Percentiles rank a stretch among this genome's conserved stretches.
These are phyloP conservation scores for Dendrocincla tyrannina DNA, from an alignment of 2,797 vertebrate species.

Conservation along the genomic window DNA sequence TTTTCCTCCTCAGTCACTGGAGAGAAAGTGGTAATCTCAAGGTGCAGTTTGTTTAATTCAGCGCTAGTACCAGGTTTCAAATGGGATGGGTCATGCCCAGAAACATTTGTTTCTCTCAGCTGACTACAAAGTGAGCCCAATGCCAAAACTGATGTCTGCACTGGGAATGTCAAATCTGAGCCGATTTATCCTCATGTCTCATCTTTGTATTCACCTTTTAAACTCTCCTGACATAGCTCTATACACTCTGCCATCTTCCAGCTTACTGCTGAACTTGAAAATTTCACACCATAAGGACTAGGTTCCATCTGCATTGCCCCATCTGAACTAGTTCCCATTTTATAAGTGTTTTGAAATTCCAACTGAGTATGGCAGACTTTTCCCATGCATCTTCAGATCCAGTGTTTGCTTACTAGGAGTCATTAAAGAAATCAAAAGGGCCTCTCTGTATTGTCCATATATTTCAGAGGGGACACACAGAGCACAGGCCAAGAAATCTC, in stretches of 20 bases:
- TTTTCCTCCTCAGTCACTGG: not conserved
- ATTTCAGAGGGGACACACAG: not conserved
- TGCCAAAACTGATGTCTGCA: not conserved
- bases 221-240: not conserved
- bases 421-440: not conserved
- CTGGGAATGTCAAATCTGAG: not conserved
- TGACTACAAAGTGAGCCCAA: not conserved
- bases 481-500: not conserved
- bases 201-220: not conserved
- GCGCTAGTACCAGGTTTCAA: not conserved
- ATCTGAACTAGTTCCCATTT: not conserved
- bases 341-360: not conserved
- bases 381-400: not conserved
- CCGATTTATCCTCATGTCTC: not conserved
- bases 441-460: not conserved
- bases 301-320: not conserved
- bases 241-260: not conserved
- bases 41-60: not conserved
- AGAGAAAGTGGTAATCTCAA: not conserved
- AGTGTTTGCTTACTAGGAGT: not conserved
- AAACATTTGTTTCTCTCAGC: not conserved
- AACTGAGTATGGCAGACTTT: not conserved
- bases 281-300: not conserved
- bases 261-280: not conserved
- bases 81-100: not conserved